Base-by-base conservation (phyloP, 2,888 invertebrate genomes). In the Thecocarcelia acutangulata region DNA sequence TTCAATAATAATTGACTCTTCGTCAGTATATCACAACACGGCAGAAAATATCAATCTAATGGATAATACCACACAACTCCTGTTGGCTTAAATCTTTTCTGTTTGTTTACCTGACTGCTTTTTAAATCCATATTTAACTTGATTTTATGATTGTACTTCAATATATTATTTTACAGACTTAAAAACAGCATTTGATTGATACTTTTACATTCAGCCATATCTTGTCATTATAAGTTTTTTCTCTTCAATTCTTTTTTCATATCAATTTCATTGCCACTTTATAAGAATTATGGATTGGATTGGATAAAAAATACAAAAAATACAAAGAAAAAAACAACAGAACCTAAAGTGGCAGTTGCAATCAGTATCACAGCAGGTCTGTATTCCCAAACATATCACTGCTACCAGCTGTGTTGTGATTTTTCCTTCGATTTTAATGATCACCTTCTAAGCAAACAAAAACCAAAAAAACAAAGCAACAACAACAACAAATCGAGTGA, bases 311-410 rank as follows among this genome's bases (percentile, higher is more conserved):
- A 70, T 21, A 33, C 13, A 19, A 19, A 19, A 52, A 24, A 24
- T 28, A 52, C 56, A 44, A 54, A 40, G 12, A 24, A 58, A 59
- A 68, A 54, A 56, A 12, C 33, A 37, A 40, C n/a, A 19, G 28
- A 69, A 73, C 63, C 63, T 69, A 19, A 76, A 74, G 83, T 81
- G 80, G 84, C 76, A 81, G 80, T 74, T 73, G 80, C 81, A 84
- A 84, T 83, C 84, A 83, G 73, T 80, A 75, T 72, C 84, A 82
- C 84, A 84, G 83, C 81, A 66, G 80, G 84, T 80, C 75, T 76
- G 61, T 59, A 78, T 82, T 83, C 81, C 84, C 83, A 80, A 72
- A 70, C 66, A 76, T 79, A 75, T 75, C 80, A 78, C 44, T 48
- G 61, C 63, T 58, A 58, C 83, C 83, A 80, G 82, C 78, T 84